Percentiles rank a stretch among this genome's conserved stretches.
Conservation (phyloP, 1,140 invertebrate species). For the Hyphantria cunea region DNA sequence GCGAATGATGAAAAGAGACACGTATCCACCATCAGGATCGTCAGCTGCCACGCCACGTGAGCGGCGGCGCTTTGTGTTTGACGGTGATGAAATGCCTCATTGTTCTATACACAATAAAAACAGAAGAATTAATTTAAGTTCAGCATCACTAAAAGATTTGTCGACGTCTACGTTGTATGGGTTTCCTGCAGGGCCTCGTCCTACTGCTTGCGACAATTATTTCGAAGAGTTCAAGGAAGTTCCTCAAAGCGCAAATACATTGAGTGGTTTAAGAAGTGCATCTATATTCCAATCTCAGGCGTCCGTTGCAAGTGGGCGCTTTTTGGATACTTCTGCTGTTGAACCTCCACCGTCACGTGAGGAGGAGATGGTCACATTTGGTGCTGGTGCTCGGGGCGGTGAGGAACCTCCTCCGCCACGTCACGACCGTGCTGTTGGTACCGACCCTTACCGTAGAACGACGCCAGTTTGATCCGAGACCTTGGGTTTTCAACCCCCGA, state of each 20-base stretch:
- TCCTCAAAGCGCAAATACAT: constrained; percentile 74
- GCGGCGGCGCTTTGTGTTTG: constrained; percentile 79
- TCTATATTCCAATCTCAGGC: constrained; percentile 76
- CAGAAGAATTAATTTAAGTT: constrained; percentile 77
- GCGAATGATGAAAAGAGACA: constrained; percentile 75
- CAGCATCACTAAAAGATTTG: constrained; percentile 82
- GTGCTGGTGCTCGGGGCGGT: constrained; percentile 48
- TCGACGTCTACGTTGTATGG: constrained; percentile 81
- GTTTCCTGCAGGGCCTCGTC: constrained; percentile 80
- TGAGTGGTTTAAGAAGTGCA: constrained; percentile 72
- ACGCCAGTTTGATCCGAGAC: constrained; percentile 70
- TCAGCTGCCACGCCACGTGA: constrained; percentile 75
- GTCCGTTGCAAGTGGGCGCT: constrained; percentile 70
- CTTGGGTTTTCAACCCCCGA: constrained; percentile 47
- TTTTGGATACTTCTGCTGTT: constrained; percentile 65
- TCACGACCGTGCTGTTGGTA: constrained; percentile 70
- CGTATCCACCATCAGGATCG: constrained; percentile 76
- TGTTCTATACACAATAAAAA: constrained; percentile 74
- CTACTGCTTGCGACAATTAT: constrained; percentile 72
- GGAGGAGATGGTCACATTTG: constrained; percentile 73
- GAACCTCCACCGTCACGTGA: constrained; percentile 71
- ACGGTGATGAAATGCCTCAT: constrained; percentile 78
- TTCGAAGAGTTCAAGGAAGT: constrained; percentile 78
- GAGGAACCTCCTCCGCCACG: constrained; percentile 52
- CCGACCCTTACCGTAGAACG: constrained; percentile 69